Base-by-base conservation (phyloP, 2,797 vertebrate genomes). In the Ctenochaetus hawaiiensis region DNA sequence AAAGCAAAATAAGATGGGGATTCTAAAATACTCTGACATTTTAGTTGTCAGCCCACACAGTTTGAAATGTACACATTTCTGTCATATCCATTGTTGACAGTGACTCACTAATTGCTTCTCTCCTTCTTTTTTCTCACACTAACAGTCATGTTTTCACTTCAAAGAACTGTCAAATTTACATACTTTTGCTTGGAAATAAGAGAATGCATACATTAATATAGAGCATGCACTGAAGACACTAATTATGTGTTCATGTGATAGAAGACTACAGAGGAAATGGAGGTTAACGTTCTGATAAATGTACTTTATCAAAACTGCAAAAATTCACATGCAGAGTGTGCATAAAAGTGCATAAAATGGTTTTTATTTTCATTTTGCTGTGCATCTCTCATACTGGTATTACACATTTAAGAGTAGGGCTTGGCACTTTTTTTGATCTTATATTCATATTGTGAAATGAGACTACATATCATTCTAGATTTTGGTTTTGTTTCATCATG, bases 51-150 rank as follows among this genome's bases (percentile, higher is more conserved):
- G 81, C 87, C 58, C 76, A 78, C 84, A 71, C 72, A 16, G 66
- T 70, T 82, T 63, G 65, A 84, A 62, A 86, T 37, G 51, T 66
- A 78, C 70, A 77, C 74, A 72, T 60, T 77, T 63, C 70, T 59
- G 56, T 83, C 71, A 80, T 56, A 82, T 74, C 44, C 72, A 67
- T 45, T 82, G 75, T 65, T 82, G 67, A 72, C 80, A 86, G n/a
- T 75, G 76, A 83, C 49, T 86, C 79, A 80, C 75, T 86, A 83
- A 87, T 80, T 82, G 84, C 82, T 74, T 78, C 72, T 73, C 49
- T 72, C 48, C 41, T 47, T 30, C 72, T 71, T 72, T 70, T 48
- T 74, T 73, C 61, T 67, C 61, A 65, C 80, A 76, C 64, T 53
- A 57, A 17, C n/a, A 62, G 61, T 51, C 57, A 63, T 16, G 47